Conservation (phyloP, 30 jellyfish, hydroid and myxozoan genomes). For the Chrysaora quinquecirrha region DNA sequence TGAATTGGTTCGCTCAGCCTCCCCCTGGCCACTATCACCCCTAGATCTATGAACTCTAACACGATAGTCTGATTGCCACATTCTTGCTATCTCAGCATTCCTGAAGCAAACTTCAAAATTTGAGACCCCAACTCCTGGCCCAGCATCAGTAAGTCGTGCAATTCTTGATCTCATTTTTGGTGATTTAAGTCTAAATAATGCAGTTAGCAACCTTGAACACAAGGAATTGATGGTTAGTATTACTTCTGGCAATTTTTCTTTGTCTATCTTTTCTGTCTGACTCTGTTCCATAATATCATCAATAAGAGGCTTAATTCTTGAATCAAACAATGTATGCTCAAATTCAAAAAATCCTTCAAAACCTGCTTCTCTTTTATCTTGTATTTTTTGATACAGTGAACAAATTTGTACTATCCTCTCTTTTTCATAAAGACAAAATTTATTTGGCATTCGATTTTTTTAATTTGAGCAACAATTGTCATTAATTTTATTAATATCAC, state of each 20-base stretch:
- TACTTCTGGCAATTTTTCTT: no score
- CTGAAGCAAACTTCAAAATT: conserved; percentile 4
- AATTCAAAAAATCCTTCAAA: no score
- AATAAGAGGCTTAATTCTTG: not conserved
- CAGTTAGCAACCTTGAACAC: not conserved
- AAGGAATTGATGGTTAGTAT: not conserved
- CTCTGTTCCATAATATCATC: not conserved
- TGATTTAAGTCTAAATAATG: not conserved
- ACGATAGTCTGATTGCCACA: conserved; percentile 17
- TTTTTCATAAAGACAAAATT: no score
- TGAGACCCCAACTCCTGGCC: conserved; percentile 17
- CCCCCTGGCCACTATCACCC: conserved; percentile 18
- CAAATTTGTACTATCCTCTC: no score
- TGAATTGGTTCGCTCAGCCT: conserved; percentile 31
- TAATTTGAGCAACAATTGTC: not conserved
- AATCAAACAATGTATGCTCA: no score
- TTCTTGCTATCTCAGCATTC: conserved; percentile 32
- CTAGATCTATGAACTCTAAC: conserved; percentile 8
- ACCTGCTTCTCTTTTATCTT: not conserved
- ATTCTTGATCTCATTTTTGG: conserved; percentile 4
- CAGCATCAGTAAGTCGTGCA: not conserved
- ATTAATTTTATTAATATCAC: not conserved
- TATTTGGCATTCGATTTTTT: not conserved
- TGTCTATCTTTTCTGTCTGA: not conserved
- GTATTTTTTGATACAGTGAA: no score